phyloP scores from a whole-genome alignment of 1,140 invertebrate species.

The Rhynchophorus ferrugineus region DNA sequence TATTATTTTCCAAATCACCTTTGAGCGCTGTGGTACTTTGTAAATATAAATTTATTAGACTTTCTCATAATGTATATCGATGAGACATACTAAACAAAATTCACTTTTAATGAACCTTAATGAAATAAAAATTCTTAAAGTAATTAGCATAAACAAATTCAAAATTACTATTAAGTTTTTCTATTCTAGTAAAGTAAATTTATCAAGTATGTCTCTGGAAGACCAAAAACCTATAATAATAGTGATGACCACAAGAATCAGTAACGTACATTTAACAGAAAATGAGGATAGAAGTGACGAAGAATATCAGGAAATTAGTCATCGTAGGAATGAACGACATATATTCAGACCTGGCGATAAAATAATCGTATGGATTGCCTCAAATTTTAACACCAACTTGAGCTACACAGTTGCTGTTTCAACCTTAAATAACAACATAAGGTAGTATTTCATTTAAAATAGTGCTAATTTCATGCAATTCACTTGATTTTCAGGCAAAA shows the following conservation, averaged over 20 bases:
- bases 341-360: constrained; percentile 14
- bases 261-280: neutral
- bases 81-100: too few species aligned
- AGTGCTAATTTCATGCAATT: neutral
- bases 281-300: neutral
- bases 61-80: too few species aligned
- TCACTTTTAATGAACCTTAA: too few species aligned
- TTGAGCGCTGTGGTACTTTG: too few species aligned
- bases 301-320: neutral
- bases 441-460: constrained; percentile 3
- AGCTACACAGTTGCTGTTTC: constrained; percentile 32
- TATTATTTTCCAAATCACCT: too few species aligned
- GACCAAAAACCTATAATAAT: neutral
- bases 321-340: neutral
- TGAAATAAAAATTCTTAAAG: too few species aligned
- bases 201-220: neutral
- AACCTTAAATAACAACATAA: constrained; percentile 25
- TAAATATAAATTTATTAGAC: too few species aligned
- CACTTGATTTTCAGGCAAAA: constrained; percentile 22
- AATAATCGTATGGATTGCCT: constrained; percentile 29
- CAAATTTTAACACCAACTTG: constrained; percentile 26
- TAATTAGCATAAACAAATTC: too few species aligned
- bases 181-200: neutral
- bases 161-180: neutral
- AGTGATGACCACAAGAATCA: neutral